phyloP scores from a whole-genome alignment of 2,113 vertebrate species.

The Dasyurus viverrinus region DNA sequence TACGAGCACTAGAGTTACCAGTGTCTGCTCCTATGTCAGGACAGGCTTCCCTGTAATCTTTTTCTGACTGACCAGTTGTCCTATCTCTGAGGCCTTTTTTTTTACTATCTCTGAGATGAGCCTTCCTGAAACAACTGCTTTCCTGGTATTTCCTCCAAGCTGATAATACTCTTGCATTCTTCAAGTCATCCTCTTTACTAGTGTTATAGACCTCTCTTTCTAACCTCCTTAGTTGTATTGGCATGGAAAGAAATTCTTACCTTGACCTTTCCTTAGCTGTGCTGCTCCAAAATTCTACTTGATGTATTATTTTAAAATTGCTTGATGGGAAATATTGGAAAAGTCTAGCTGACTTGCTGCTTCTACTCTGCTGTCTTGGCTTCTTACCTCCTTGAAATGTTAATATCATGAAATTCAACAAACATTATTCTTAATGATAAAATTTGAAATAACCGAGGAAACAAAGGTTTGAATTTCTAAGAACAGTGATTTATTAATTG shows the following conservation, averaged over 20 bases:
- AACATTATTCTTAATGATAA: neutral
- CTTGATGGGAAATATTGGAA: neutral
- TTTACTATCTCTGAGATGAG: neutral
- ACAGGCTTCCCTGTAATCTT: neutral
- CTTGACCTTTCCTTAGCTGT: neutral
- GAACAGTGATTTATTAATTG: neutral
- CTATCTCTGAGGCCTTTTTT: neutral
- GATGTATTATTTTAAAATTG: neutral
- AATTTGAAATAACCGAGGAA: neutral
- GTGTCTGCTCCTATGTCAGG: neutral
- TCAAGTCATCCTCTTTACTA: neutral
- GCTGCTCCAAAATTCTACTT: neutral
- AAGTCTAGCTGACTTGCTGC: neutral
- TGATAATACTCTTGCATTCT: neutral
- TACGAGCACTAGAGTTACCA: too few species aligned
- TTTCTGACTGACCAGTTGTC: neutral
- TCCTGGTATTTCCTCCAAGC: neutral
- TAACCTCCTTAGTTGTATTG: neutral
- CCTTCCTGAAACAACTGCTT: neutral
- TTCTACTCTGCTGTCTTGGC: too few species aligned
- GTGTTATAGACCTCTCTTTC: neutral
- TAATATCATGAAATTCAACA: neutral
- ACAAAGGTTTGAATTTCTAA: neutral
- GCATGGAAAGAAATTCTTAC: neutral
- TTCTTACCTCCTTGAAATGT: neutral